Conservation (phyloP, 1,140 invertebrate genomes). For the Marisa cornuarietis region DNA sequence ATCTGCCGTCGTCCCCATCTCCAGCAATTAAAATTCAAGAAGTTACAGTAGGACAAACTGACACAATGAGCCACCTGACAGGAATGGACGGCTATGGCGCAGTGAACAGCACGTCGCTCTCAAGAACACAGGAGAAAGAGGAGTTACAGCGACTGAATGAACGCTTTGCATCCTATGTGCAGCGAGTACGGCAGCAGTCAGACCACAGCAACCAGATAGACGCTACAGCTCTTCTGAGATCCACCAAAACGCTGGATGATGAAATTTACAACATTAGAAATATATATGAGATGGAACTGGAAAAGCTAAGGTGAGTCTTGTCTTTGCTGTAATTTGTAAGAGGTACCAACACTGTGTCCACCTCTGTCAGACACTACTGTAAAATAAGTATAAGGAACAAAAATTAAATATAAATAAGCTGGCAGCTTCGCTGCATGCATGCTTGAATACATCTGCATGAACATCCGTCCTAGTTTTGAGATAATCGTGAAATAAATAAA, state of each 20-base stretch:
- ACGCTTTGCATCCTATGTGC: slow-evolving; percentile 43
- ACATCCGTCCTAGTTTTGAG: too few relatives aligned
- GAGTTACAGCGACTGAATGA: slow-evolving; percentile 53
- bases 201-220: slow-evolving; percentile 43
- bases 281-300: slow-evolving; percentile 55
- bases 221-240: slow-evolving; percentile 43
- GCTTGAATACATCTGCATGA: too few relatives aligned
- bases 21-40: not conserved
- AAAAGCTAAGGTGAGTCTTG: slow-evolving; percentile 44
- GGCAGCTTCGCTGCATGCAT: too few relatives aligned
- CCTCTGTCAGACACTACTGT: too few relatives aligned
- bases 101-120: slow-evolving; percentile 14
- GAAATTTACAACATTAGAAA: slow-evolving; percentile 47
- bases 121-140: slow-evolving; percentile 45
- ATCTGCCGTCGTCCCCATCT: not conserved
- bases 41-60: not conserved
- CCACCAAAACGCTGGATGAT: slow-evolving; percentile 46
- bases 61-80: not conserved
- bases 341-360: too few relatives aligned
- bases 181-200: slow-evolving; percentile 38
- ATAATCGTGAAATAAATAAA: too few relatives aligned
- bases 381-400: too few relatives aligned
- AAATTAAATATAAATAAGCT: too few relatives aligned
- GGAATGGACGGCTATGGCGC: slow-evolving; percentile 1
- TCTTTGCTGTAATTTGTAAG: too few relatives aligned